Conservation (phyloP, 2,797 vertebrate species). For the Ceyx erithaca region DNA sequence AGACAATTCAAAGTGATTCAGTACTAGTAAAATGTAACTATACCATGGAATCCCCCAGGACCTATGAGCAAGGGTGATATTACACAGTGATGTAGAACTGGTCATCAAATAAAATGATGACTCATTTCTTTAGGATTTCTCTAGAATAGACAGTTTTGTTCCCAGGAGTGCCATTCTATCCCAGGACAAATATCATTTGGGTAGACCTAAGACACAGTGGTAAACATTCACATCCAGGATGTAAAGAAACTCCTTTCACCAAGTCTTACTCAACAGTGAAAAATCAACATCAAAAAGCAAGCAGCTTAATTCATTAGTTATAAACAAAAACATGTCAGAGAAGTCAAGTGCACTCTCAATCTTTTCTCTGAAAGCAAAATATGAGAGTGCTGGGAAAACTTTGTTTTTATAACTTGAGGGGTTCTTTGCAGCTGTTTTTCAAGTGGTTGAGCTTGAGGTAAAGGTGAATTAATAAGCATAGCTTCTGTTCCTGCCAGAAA, state of each 20-base stretch:
- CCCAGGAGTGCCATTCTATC: background rate
- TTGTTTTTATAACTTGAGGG: background rate
- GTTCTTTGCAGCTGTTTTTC: background rate
- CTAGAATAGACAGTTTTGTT: background rate
- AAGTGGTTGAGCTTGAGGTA: background rate
- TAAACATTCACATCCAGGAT: background rate
- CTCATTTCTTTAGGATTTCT: background rate
- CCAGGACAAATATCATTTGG: background rate
- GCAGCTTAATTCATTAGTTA: background rate
- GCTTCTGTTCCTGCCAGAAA: background rate
- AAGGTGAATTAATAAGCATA: background rate
- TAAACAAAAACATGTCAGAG: background rate
- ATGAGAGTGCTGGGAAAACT: background rate
- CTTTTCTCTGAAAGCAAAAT: background rate
- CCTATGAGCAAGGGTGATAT: background rate
- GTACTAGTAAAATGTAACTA: background rate
- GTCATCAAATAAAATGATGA: background rate
- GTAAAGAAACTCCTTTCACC: background rate
- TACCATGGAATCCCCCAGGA: background rate
- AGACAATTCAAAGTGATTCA: background rate
- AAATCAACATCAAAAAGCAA: background rate
- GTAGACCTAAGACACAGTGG: background rate
- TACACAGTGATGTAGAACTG: background rate
- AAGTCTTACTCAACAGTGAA: background rate
- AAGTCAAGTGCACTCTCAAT: background rate